Evolutionary conservation across 2,797 vertebrate genomes (phyloP), one percentile per base, ranked within the genome.

Genomic region (Neosilurus mollespiculum): DNA sequence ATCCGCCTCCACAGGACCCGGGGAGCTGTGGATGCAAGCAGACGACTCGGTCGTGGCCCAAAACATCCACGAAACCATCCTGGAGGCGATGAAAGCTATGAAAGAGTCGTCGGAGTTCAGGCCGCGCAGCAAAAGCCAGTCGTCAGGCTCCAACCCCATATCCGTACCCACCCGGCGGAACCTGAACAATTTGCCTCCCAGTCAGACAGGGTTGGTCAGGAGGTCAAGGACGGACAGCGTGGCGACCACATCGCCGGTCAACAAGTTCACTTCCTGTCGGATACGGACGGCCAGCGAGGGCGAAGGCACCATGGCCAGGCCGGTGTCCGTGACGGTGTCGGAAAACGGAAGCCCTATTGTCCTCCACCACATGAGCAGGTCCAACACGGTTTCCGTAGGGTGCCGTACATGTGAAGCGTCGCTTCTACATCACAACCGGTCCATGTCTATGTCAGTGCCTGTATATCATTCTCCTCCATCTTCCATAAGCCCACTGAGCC

Each of bases 21-120:
- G 98, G 0, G 98, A 99, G 93, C 90, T 99, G n/a, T 99, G 98
- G 98, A 99, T 99, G 98, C 98, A 99, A 90, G 97, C 96, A 0
- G 98, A 99, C 49, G 98, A 99, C 91, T 96, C 96, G 0, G 98
- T 99, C 82, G 98, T 99, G 90, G 97, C 98, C 5, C 98, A 99
- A 85, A 98, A 96, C 89, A 99, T 99, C 88, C 98, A 99, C 67
- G 98, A 99, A 91, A 99, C 98, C n/a, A 98, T 99, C 86, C 87
- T 99, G 88, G 98, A 98, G 92, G 97, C 97, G 8, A 99, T 99
- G 98, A 98, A 97, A 91, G 97, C 97, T 1, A 95, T 99, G 93
- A 97, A 98, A 92, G 98, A 99, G 93, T 94, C 97, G 81, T 96
- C 95, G 67, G 97, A 99, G 86, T 98, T 99, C 90, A 95, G 98